Evolutionary conservation across 2,888 invertebrate genomes (phyloP), one percentile per base, ranked within the genome.

Genomic region (Drosophila bunnanda): DNA sequence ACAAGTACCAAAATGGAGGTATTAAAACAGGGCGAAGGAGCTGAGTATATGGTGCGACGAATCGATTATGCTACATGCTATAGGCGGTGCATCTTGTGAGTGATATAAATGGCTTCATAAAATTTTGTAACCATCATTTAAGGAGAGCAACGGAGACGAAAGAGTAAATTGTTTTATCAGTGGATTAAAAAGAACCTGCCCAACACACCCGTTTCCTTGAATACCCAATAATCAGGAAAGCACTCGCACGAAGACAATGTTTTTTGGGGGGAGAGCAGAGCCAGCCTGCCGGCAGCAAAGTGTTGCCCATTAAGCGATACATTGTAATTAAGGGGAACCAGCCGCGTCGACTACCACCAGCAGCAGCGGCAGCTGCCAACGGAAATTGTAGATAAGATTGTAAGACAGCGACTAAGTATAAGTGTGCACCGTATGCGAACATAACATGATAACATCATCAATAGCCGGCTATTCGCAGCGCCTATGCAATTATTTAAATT

Each of bases 71-170:
- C 32, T 72, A 58, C 72, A 72, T 58, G 72, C 65, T 57, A 72
- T 72, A 58, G 72, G 72, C 73, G 72, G 72, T 48, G 46, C 66
- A 55, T 54, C 73, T 54, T 62, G 68, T 86, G 89, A 89, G 89
- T 89, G 88, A 89, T 89, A 88, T 88, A 88, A 88, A 88, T 88
- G 79, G 88, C 89, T 88, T 89, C 86, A 88, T 89, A 89, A 88
- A 89, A 88, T 81, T 86, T 88, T 89, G 88, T 79, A 79, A 84
- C 84, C 84, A 78, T 85, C 77, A 88, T 88, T 88, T 86, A 59
- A 52, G 30, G 1, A 53, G 54, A 28, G 36, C 22, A 36, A 53
- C 61, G 25, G 15, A 22, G 34, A 56, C 41, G 55, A 30, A 13
- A 15, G 69, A 70, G 79, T 68, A 81, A 81, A 81, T 84, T 81